phyloP scores from a whole-genome alignment of 1,140 invertebrate species.

The Cheumatopsyche charites region DNA sequence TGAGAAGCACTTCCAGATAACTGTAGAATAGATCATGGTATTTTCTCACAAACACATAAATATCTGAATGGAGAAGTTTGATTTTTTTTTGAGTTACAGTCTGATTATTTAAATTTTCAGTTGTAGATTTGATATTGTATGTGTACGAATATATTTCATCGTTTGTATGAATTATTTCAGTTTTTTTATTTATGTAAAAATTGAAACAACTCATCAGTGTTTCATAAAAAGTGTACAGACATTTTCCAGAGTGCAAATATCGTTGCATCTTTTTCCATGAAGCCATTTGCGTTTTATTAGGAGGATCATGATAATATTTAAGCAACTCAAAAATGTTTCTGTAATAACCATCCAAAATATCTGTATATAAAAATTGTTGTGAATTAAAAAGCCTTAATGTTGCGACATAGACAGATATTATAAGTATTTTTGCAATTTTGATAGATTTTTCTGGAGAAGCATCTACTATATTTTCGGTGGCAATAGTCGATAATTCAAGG shows the following conservation, averaged over 20 bases:
- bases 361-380: slow-evolving; percentile 18
- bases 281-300: slow-evolving; percentile 37
- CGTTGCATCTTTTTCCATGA: slow-evolving; percentile 22
- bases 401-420: slow-evolving; percentile 32
- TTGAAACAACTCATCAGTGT: slow-evolving; percentile 38
- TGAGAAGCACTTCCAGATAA: too few species aligned
- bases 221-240: slow-evolving; percentile 29
- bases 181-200: slow-evolving; percentile 28
- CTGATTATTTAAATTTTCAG: too few species aligned
- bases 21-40: too few species aligned
- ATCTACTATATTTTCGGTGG: slow-evolving; percentile 37
- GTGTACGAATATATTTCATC: slow-evolving; percentile 38
- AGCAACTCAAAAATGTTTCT: slow-evolving; percentile 35
- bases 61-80: too few species aligned
- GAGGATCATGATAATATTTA: slow-evolving; percentile 42
- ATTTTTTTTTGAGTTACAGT: too few species aligned
- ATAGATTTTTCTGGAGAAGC: slow-evolving; percentile 24
- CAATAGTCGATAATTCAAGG: slow-evolving; percentile 35
- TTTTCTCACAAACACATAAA: too few species aligned
- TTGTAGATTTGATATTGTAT: slow-evolving; percentile 18
- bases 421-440: background rate
- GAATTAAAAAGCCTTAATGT: slow-evolving; percentile 17
- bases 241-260: slow-evolving; percentile 35
- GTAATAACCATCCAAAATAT: slow-evolving; percentile 25
- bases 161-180: background rate